phyloP scores from a whole-genome alignment of 2,113 vertebrate species.

The Mystacornis crossleyi region DNA sequence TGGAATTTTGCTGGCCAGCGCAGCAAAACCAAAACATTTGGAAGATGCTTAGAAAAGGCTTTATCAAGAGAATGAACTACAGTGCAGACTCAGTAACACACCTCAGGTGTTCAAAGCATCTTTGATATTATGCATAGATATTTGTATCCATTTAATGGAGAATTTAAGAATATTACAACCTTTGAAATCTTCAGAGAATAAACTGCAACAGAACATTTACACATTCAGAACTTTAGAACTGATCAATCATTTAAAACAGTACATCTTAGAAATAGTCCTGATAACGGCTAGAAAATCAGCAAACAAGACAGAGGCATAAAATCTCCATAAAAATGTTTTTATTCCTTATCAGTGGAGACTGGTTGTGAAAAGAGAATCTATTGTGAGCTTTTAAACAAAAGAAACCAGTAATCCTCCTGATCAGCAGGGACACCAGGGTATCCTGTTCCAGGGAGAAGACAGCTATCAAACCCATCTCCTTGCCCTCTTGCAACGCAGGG shows the following conservation, averaged over 20 bases:
- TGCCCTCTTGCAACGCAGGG: background rate
- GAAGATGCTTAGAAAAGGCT: background rate
- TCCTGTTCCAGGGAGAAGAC: background rate
- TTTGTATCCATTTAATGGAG: background rate
- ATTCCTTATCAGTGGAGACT: background rate
- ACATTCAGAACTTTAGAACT: background rate
- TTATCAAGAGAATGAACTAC: background rate
- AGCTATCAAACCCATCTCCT: background rate
- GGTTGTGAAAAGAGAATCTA: background rate
- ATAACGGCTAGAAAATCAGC: background rate
- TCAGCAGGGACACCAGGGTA: background rate
- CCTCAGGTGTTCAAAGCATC: background rate
- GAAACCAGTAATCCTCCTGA: background rate
- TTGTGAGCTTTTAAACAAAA: background rate
- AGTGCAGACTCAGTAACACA: background rate
- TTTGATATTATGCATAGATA: background rate
- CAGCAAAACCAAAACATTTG: background rate
- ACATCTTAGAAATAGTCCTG: background rate
- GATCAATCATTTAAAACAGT: background rate
- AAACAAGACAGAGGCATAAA: background rate
- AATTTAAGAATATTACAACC: background rate
- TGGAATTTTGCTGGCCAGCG: background rate
- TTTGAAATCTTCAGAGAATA: background rate
- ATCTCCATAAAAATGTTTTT: slow-evolving; percentile 51
- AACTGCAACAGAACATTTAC: background rate